Percentiles rank a stretch among this genome's conserved stretches.
Conservation (phyloP, 1,140 invertebrate species). For the Anadara kagoshimensis region DNA sequence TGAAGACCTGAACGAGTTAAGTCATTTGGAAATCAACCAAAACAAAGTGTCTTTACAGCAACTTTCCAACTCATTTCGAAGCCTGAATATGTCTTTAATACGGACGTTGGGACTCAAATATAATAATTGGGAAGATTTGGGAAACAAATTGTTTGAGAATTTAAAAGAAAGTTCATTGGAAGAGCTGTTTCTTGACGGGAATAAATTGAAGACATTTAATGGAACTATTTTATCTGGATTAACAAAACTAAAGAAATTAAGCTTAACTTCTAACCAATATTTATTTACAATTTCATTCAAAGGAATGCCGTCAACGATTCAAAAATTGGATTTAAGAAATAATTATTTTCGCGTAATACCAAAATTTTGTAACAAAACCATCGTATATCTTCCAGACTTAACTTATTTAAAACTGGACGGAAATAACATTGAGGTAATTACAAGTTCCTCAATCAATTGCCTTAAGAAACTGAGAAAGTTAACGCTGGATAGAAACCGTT, state of each 20-base stretch:
- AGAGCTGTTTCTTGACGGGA: too few relatives aligned
- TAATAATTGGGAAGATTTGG: neutral
- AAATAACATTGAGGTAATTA: constrained; percentile 6
- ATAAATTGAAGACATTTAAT: too few relatives aligned
- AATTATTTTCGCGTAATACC: neutral
- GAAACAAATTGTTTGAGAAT: too few relatives aligned
- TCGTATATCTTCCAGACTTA: neutral
- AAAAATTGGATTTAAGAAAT: neutral
- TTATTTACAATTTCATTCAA: neutral
- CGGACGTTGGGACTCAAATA: neutral
- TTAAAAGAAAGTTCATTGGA: too few relatives aligned
- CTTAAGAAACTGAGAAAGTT: neutral
- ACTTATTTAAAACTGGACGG: neutral
- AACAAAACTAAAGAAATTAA: too few relatives aligned
- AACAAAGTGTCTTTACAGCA: neutral
- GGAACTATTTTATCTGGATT: too few relatives aligned
- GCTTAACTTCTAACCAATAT: too few relatives aligned
- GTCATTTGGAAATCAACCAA: neutral
- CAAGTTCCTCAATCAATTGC: neutral
- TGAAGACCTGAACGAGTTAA: neutral
- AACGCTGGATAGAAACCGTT: constrained; percentile 5
- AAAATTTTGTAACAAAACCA: neutral
- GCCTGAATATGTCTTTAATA: neutral
- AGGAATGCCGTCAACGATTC: neutral
- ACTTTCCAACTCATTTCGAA: neutral